phyloP scores from a whole-genome alignment of 2,888 invertebrate genomes.

The Spodoptera exigua region DNA sequence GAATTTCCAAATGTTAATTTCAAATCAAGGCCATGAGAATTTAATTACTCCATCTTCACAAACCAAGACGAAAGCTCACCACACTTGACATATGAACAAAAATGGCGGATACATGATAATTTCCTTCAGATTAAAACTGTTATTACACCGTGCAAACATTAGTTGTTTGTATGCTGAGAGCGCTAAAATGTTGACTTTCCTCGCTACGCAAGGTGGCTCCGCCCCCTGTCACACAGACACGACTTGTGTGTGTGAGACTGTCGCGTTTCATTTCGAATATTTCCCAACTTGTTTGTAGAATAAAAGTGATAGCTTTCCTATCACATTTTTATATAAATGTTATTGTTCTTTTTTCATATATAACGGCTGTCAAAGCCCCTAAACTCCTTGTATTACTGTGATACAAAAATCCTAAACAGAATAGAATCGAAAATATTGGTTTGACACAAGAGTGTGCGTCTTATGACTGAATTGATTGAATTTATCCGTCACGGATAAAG shows the following conservation, averaged over 20 bases:
- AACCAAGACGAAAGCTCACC: constrained; percentile 41
- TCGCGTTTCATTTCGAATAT: constrained; percentile 6
- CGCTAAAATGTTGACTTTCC: constrained; percentile 55
- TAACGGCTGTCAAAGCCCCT: too few relatives aligned
- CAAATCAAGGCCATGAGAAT: neutral
- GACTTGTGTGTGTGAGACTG: constrained; percentile 10
- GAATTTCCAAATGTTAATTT: too few relatives aligned
- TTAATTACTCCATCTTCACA: constrained; percentile 15
- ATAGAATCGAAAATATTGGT: neutral
- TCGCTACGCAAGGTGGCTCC: constrained; percentile 11
- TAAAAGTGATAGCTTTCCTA: too few relatives aligned
- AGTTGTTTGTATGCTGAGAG: constrained; percentile 36
- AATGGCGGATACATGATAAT: constrained; percentile 54
- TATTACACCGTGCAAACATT: constrained; percentile 35
- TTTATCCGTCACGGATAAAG: too few relatives aligned
- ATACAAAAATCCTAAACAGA: too few relatives aligned
- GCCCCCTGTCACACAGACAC: constrained; percentile 27
- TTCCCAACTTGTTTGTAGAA: neutral
- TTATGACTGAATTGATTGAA: neutral
- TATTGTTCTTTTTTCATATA: too few relatives aligned
- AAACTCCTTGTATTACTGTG: too few relatives aligned
- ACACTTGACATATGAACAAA: constrained; percentile 44
- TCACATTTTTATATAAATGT: too few relatives aligned
- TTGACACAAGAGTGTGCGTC: neutral
- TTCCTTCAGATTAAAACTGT: constrained; percentile 56